Base-by-base conservation (phyloP, 2,888 invertebrate species). In the Celastrina argiolus region DNA sequence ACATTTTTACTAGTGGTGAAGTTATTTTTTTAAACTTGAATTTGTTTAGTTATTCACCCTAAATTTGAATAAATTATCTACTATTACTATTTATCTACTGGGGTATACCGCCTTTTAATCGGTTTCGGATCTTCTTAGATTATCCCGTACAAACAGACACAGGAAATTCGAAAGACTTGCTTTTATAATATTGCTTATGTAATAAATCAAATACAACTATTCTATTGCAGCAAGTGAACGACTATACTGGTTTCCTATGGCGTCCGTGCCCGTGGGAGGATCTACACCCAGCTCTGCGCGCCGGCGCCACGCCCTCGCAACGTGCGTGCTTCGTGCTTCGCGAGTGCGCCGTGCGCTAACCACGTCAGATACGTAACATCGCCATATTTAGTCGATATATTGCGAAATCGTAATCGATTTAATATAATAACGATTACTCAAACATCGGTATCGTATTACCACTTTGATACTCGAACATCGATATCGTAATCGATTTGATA, bases 161-260 rank as follows among this genome's bases (percentile, higher is more conserved):
- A n/a, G n/a, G n/a, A n/a, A n/a, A n/a, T n/a, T n/a, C n/a, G n/a
- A n/a, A n/a, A n/a, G n/a, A n/a, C n/a, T n/a, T 41, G 6, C 6
- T 6, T 14, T 4, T 14, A 39, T 39, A 45, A 45, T 16, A 8
- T 18, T 16, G 18, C 7, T 10, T 45, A 18, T 16, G n/a, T 42
- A 6, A 16, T 2, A 45, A 18, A n/a, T 8, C 1, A 16, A 18
- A 8, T 8, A 8, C 8, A 8, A 45, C 8, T 8, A n/a, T 61
- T 39, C 3, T 8, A 22, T 12, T 41, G 0, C 76, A 90, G 90
- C 76, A 85, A 74, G 78, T 88, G 67, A 87, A 83, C 74, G 72
- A 76, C 26, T 80, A 73, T 72, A 77, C 81, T 0, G 75, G 77
- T 6, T 81, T 79, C 72, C 68, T 72, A 12, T 89, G 88, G 88